Evolutionary conservation across 2,888 invertebrate species (phyloP), one percentile per base, ranked within the genome.

Genomic region (Stenichneumon culpator): DNA sequence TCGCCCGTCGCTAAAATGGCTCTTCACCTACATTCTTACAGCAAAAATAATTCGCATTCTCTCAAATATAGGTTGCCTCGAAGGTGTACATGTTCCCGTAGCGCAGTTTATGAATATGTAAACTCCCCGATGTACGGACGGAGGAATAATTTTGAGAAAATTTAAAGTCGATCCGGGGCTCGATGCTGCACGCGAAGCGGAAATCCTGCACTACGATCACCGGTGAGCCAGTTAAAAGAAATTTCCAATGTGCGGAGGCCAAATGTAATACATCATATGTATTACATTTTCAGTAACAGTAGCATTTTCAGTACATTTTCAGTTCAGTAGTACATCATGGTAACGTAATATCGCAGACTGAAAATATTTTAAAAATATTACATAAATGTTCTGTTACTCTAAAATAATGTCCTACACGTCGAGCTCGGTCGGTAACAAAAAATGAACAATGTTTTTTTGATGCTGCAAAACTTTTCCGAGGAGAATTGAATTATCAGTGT

Each of bases 141-240:
- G 14, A 16, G 54, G 73, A 81, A 72, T 78, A 81, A 81, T 72
- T 81, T 80, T 50, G 50, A 72, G 72, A 72, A 77, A 80, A 73
- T 73, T 78, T 78, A 44, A 22, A 63, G 79, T 68, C 50, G 39
- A 80, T 72, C 14, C 44, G 73, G 39, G 19, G 65, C 47, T 60
- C 22, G 19, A 25, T 32, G 36, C 6, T 39, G 47, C 78, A 84
- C 84, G 84, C 84, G 65, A 84, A 72, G 32, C 47, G 70, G 36
- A 74, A 84, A 57, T 50, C 36, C 36, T 79, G 44, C 39, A 28
- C 44, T 9, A 25, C 57, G 25, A 74, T 74, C 25, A 63, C 5
- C 65, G 74, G 36, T 67, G 68, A 74, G 22, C 74, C 28, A 47
- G 19, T 57, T 47, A 67, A 47, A 68, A 63, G 44, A 47, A 81